These are phyloP conservation scores for Zygogramma bicolorata DNA, from an alignment of 2,888 invertebrate genomes.

Conservation along the genomic window DNA sequence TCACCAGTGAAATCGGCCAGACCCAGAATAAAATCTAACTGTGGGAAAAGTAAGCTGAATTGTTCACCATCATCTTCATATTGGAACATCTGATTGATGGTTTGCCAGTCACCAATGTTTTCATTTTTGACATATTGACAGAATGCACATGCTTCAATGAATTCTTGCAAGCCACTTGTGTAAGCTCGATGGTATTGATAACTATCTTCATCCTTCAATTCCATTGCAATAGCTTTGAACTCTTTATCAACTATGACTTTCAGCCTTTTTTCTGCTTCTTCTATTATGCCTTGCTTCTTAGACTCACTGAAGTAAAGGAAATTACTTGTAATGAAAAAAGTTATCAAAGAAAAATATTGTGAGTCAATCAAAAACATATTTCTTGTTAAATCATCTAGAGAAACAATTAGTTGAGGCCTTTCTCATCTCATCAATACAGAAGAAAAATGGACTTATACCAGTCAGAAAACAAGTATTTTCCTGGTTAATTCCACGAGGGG, in stretches of 20 bases:
- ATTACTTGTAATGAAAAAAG: too few species aligned
- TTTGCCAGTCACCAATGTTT: slow-evolving; percentile 71
- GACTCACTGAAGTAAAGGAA: slow-evolving; percentile 69
- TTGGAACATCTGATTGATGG: slow-evolving; percentile 54
- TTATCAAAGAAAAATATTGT: too few species aligned
- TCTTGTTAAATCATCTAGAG: too few species aligned
- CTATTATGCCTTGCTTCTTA: slow-evolving; percentile 70
- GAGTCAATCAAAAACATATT: too few species aligned
- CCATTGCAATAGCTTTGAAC: slow-evolving; percentile 78
- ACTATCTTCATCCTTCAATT: slow-evolving; percentile 79
- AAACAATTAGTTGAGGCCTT: too few species aligned
- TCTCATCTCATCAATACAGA: too few species aligned
- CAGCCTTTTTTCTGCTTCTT: slow-evolving; percentile 77
- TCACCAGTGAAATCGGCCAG: slow-evolving; percentile 91
- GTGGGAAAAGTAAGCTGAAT: slow-evolving; percentile 62
- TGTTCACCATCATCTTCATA: slow-evolving; percentile 50
- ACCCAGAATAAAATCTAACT: slow-evolving; percentile 78
- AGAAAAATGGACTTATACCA: too few species aligned
- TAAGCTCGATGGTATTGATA: slow-evolving; percentile 78
- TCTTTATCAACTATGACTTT: slow-evolving; percentile 72
- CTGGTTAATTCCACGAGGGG: too few species aligned
- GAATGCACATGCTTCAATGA: slow-evolving; percentile 86
- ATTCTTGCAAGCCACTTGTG: slow-evolving; percentile 81
- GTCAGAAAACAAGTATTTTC: too few species aligned
- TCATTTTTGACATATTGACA: slow-evolving; percentile 76